A percentile compares a stretch with the other conserved stretches of the same genome.
Conservation (phyloP, 2,113 vertebrate genomes). For the Clarias magur region DNA sequence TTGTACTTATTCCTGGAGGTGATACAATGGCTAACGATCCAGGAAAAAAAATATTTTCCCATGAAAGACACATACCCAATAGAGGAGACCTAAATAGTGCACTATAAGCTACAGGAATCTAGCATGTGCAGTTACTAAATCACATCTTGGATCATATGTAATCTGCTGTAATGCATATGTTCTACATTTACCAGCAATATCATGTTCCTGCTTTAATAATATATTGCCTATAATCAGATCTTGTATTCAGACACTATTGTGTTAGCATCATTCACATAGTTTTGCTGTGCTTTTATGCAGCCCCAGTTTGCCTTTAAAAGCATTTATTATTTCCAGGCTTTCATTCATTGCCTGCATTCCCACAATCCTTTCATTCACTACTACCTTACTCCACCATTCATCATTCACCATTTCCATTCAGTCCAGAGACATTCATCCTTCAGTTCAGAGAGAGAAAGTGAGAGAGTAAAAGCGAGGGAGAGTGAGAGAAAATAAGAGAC, state of each 20-base stretch:
- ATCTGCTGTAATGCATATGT: neutral
- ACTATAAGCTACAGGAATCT: too few relatives aligned
- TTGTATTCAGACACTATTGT: neutral
- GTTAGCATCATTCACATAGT: constrained; percentile 4
- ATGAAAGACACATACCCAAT: neutral
- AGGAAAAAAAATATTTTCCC: neutral
- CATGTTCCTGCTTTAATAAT: neutral
- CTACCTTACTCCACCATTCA: constrained; percentile 40
- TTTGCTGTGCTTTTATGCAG: constrained; percentile 36
- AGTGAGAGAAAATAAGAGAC: constrained; percentile 8
- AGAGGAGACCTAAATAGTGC: neutral
- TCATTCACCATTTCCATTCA: constrained; percentile 48
- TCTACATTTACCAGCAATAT: neutral
- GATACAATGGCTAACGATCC: neutral
- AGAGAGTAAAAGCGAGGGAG: neutral
- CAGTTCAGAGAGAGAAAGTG: constrained; percentile 25
- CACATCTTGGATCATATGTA: neutral
- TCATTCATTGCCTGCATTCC: constrained; percentile 46
- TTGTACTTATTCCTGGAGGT: neutral
- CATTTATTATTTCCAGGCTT: constrained; percentile 49
- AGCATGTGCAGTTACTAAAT: neutral
- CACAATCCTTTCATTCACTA: constrained; percentile 51
- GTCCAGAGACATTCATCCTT: constrained; percentile 43
- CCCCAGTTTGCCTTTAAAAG: constrained; percentile 35
- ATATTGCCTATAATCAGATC: neutral